These are phyloP conservation scores for Drosophila athabasca DNA, from an alignment of 1,140 invertebrate genomes.

Conservation along the genomic window DNA sequence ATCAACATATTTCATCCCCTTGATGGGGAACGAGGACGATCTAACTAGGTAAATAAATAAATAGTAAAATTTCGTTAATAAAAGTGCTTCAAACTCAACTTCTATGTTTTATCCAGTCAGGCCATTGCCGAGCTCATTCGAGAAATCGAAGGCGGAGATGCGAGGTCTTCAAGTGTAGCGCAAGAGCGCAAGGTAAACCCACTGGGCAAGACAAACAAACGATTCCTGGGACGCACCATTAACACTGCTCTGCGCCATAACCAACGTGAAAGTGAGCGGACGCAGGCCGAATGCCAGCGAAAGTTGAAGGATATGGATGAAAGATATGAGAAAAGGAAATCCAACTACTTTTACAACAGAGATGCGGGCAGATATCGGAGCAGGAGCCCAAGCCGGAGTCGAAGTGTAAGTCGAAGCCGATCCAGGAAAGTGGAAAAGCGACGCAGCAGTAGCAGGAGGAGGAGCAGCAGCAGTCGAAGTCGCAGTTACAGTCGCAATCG, in stretches of 20 bases:
- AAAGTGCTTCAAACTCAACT: no score
- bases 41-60: no score
- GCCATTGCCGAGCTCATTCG: constrained; percentile 64
- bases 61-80: no score
- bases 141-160: constrained; percentile 26
- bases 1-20: no score
- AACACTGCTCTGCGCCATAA: constrained; percentile 54
- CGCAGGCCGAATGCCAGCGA: constrained; percentile 28
- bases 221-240: constrained; percentile 64
- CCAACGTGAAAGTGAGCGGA: constrained; percentile 39
- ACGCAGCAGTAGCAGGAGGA: constrained; percentile 4
- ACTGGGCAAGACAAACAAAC: constrained; percentile 69
- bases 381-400: not conserved
- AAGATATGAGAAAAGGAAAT: constrained; percentile 30
- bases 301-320: constrained; percentile 59
- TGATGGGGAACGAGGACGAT: no score
- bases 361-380: not conserved
- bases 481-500: constrained; percentile 24
- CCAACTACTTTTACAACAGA: constrained; percentile 38
- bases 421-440: constrained; percentile 14
- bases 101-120: constrained; percentile 16
- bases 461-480: not conserved
- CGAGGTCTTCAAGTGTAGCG: not conserved
- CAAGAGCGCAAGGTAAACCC: constrained; percentile 76
- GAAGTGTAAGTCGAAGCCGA: constrained; percentile 9